A percentile compares a stretch with the other conserved stretches of the same genome.
Conservation (phyloP, 2,113 vertebrate genomes). For the Rhinogobius similis region DNA sequence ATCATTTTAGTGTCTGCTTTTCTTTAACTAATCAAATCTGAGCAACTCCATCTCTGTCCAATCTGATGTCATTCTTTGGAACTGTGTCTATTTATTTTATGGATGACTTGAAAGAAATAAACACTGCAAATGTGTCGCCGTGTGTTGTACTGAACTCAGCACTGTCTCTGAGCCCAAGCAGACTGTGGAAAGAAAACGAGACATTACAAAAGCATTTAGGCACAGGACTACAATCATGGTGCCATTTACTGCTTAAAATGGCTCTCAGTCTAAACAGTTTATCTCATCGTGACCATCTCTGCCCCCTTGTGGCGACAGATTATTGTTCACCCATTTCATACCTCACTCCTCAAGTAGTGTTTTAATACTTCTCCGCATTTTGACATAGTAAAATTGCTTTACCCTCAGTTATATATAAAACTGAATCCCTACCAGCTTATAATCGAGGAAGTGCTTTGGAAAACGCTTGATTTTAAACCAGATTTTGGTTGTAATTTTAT, state of each 20-base stretch:
- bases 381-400: too few species aligned
- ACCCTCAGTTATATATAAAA: too few species aligned
- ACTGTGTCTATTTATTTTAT: conserved; percentile 80
- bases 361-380: neutral
- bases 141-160: conserved; percentile 1
- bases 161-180: neutral
- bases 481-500: neutral
- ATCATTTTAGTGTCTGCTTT: conserved; percentile 55
- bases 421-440: too few species aligned
- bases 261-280: neutral
- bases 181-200: conserved; percentile 3
- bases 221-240: conserved; percentile 8
- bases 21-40: conserved; percentile 49
- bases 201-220: neutral
- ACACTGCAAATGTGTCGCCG: conserved; percentile 61
- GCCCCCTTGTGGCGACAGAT: conserved; percentile 70
- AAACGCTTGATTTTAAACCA: neutral
- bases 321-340: conserved; percentile 3
- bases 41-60: conserved; percentile 49
- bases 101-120: conserved; percentile 75
- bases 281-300: conserved; percentile 35
- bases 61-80: conserved; percentile 66
- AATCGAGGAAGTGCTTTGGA: too few species aligned
- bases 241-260: neutral
- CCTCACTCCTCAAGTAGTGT: neutral